Evolutionary conservation across 23 tunicate species (phyloP).

Genomic region (Ciona savignyi): DNA sequence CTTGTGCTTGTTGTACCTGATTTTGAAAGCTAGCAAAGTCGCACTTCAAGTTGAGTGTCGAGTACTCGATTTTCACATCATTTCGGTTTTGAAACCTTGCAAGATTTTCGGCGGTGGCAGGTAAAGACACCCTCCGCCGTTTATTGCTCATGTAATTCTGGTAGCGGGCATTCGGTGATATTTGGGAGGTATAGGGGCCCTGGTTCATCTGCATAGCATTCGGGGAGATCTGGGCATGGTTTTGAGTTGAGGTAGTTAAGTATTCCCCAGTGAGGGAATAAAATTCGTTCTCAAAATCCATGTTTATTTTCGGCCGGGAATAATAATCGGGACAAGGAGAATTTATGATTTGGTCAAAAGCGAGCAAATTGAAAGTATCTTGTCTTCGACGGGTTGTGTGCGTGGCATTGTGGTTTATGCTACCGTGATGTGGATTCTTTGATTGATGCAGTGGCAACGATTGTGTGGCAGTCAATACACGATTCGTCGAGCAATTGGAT

Average conservation of each 20-base stretch:
- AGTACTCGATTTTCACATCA: conserved; percentile 18
- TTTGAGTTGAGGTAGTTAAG: background rate
- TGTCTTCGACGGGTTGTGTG: background rate
- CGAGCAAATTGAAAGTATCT: background rate
- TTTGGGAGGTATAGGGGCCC: background rate
- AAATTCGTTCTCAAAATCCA: background rate
- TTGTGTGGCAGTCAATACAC: background rate
- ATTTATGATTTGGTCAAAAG: background rate
- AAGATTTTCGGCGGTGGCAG: background rate
- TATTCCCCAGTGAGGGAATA: background rate
- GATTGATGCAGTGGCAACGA: background rate
- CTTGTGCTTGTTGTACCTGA: background rate
- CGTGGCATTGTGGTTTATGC: background rate
- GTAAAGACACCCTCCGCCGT: background rate
- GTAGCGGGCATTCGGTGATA: background rate
- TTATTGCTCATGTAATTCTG: background rate
- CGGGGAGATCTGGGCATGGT: background rate
- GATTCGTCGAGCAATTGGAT: background rate
- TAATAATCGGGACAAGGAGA: background rate
- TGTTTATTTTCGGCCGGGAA: background rate
- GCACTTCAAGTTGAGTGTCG: conserved; percentile 1
- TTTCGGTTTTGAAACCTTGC: background rate
- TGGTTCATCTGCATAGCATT: background rate
- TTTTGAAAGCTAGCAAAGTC: background rate
- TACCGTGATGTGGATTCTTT: background rate